Evolutionary conservation across 2,113 vertebrate genomes (phyloP), one percentile per base, ranked within the genome.

Genomic region (Ameiurus melas): DNA sequence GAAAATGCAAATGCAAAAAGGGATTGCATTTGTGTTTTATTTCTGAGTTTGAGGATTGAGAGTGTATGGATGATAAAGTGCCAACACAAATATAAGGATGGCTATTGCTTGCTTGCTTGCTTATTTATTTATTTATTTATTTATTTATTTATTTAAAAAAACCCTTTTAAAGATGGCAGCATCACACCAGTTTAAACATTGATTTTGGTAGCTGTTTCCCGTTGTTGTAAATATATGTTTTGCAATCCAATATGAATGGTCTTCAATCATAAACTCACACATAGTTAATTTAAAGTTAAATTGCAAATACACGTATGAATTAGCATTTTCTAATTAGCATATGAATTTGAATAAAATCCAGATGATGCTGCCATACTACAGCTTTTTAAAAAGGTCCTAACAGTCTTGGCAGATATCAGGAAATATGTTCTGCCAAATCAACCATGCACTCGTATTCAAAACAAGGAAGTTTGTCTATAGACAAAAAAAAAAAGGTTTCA

Each of bases 391-490:
- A n/a, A n/a, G 43, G 64, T 10, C 62, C 22, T 77, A n/a, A 64
- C 55, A 5, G 20, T 51, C 77, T n/a, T 66, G 60, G 27, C n/a
- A 53, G 13, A 66, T 20, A 62, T 57, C 12, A 20, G 27, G 57
- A 71, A 83, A 87, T n/a, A 22, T 62, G 25, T 66, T 79, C n/a
- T 22, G 73, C 62, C 53, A 43, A 79, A 68, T 53, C 12, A 66
- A 84, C n/a, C 62, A 51, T 22, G 43, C 22, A 66, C 64, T 78
- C 60, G 86, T 53, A 75, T 62, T n/a, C 60, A 89, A 86, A 89
- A 79, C 55, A 86, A 64, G 71, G 55, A 17, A 36, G 71, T 12
- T 39, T 66, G n/a, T 27, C 51, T 70, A 64, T 1, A 71, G 7
- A n/a, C 13, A 57, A 80, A 84, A 36, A 51, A 47, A 47, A 47